A percentile compares a stretch with the other conserved stretches of the same genome.
Evolutionary conservation across 2,888 invertebrate genomes (phyloP).

Genomic region (Eupeodes latifasciatus): DNA sequence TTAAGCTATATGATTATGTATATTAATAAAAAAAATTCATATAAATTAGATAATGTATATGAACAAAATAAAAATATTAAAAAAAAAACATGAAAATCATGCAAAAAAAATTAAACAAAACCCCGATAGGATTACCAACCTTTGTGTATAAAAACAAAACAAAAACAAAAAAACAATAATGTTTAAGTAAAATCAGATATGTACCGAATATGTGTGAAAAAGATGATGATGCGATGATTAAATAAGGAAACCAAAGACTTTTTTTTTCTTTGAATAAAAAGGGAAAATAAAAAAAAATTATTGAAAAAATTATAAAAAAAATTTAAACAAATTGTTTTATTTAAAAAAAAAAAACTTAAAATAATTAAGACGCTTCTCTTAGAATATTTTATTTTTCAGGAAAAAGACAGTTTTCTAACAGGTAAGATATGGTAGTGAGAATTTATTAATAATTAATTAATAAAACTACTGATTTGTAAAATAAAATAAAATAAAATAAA

Average conservation of each 20-base stretch:
- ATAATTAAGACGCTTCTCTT: neutral
- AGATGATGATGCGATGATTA: slow-evolving; percentile 63
- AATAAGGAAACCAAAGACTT: slow-evolving; percentile 84
- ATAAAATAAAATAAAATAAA: too few relatives aligned
- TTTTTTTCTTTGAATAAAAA: slow-evolving; percentile 81
- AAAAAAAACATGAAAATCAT: slow-evolving; percentile 31
- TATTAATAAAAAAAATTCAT: slow-evolving; percentile 59
- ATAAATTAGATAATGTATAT: slow-evolving; percentile 58
- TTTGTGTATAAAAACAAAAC: slow-evolving; percentile 64
- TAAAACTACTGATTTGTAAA: too few relatives aligned
- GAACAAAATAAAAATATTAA: slow-evolving; percentile 31
- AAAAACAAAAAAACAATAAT: slow-evolving; percentile 43
- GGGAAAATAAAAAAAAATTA: slow-evolving; percentile 77
- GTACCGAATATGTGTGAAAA: slow-evolving; percentile 68
- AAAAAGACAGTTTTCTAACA: too few relatives aligned
- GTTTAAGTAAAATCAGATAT: slow-evolving; percentile 50
- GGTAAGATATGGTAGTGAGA: too few relatives aligned
- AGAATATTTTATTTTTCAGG: neutral
- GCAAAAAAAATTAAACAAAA: slow-evolving; percentile 35
- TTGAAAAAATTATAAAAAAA: slow-evolving; percentile 74
- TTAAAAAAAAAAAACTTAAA: neutral
- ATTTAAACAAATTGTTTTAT: slow-evolving; percentile 49
- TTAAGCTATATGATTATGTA: slow-evolving; percentile 74
- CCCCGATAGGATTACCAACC: slow-evolving; percentile 61
- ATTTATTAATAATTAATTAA: too few relatives aligned